Evolutionary conservation across 1,140 invertebrate species (phyloP).

Genomic region (Ooceraea biroi): DNA sequence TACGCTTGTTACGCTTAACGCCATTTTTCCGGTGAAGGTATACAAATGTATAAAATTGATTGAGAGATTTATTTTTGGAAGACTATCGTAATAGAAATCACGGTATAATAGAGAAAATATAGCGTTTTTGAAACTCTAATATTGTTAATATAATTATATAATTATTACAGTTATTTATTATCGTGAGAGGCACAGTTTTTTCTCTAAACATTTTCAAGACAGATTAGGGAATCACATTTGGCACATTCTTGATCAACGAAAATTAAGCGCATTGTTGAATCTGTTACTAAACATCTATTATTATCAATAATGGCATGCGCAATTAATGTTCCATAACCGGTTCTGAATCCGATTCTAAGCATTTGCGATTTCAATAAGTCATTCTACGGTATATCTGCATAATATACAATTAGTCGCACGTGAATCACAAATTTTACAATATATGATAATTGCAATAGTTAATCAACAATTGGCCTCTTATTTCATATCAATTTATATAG

Average conservation of each 20-base stretch:
- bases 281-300: background rate
- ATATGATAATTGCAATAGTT: background rate
- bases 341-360: constrained; percentile 17
- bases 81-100: background rate
- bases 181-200: background rate
- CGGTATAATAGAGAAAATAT: background rate
- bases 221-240: background rate
- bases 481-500: too few relatives aligned
- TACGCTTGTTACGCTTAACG: constrained; percentile 15
- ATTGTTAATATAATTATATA: background rate
- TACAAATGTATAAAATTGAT: constrained; percentile 17
- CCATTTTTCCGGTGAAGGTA: background rate
- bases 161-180: constrained; percentile 33
- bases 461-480: background rate
- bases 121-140: background rate
- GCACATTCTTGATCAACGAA: constrained; percentile 5
- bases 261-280: constrained; percentile 18
- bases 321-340: constrained; percentile 22
- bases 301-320: constrained; percentile 28
- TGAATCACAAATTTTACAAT: constrained; percentile 29
- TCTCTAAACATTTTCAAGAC: constrained; percentile 1
- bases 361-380: constrained; percentile 11
- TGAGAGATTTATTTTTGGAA: background rate
- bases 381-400: constrained; percentile 24
- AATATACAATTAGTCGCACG: constrained; percentile 5